Evolutionary conservation across 2,888 invertebrate genomes (phyloP).

Genomic region (Neuroscelio doddi): DNA sequence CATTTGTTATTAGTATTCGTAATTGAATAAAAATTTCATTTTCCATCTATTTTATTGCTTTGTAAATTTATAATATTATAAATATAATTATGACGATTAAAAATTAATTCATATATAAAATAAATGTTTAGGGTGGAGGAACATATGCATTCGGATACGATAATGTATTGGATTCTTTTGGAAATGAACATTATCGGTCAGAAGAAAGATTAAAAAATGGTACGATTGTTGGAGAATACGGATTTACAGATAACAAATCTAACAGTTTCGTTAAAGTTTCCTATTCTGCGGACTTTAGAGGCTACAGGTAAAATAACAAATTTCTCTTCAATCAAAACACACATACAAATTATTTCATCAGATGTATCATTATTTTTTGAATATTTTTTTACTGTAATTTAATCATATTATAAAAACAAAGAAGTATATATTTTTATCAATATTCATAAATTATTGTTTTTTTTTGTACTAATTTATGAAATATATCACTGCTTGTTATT

Average conservation of each 20-base stretch:
- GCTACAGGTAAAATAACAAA: conserved; percentile 39
- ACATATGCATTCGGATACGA: conserved; percentile 84
- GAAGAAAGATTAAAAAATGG: conserved; percentile 82
- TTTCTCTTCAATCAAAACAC: not conserved
- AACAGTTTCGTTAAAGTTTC: conserved; percentile 33
- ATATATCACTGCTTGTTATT: too few relatives aligned
- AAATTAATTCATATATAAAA: not conserved
- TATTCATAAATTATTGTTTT: too few relatives aligned
- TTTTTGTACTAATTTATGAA: too few relatives aligned
- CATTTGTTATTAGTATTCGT: too few relatives aligned
- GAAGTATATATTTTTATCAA: too few relatives aligned
- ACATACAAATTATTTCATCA: not conserved
- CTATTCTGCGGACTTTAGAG: conserved; percentile 42
- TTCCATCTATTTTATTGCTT: not conserved
- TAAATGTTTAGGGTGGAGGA: conserved; percentile 68
- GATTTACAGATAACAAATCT: conserved; percentile 70
- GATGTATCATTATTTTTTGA: too few relatives aligned
- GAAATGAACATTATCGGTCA: conserved; percentile 81
- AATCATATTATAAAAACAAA: too few relatives aligned
- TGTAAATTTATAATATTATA: not conserved
- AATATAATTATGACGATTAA: too few relatives aligned
- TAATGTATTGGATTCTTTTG: conserved; percentile 75
- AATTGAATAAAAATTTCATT: too few relatives aligned
- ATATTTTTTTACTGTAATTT: too few relatives aligned
- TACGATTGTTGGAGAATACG: conserved; percentile 82